Conservation (phyloP, 2,888 invertebrate genomes). For the Criorhina ranunculi region DNA sequence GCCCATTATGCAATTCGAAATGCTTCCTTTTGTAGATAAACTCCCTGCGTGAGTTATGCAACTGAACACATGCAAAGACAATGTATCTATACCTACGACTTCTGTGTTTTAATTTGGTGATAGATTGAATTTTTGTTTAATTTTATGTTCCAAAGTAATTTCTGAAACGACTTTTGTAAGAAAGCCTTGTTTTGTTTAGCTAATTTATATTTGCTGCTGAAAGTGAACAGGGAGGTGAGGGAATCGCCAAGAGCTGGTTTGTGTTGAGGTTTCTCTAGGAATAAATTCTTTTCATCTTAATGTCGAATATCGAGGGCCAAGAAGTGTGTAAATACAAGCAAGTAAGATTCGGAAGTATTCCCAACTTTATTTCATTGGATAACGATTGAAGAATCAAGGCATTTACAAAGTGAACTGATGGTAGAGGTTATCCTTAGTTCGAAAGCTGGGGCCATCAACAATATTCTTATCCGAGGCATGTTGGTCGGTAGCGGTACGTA, state of each 20-base stretch:
- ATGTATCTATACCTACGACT: background rate
- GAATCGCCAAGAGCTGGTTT: slow-evolving; percentile 1
- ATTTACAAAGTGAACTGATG: no score
- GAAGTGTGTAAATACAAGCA: no score
- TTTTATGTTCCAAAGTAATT: background rate
- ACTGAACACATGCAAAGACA: slow-evolving; percentile 6
- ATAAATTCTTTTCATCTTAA: background rate
- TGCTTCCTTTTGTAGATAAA: slow-evolving; percentile 35
- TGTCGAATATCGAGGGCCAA: background rate
- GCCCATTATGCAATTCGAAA: slow-evolving; percentile 64
- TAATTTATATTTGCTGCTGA: slow-evolving; percentile 3
- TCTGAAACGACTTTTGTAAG: background rate
- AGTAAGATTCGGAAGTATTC: no score
- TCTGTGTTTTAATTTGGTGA: background rate
- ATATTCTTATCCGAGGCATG: no score
- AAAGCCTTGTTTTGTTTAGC: background rate
- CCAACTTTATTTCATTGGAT: no score
- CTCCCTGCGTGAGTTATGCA: slow-evolving; percentile 33
- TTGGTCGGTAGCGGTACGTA: no score
- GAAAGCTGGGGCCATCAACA: no score
- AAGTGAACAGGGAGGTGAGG: background rate
- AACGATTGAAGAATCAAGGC: no score
- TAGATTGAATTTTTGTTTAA: background rate
- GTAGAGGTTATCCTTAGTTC: no score
- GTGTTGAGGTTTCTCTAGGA: background rate